Evolutionary conservation across 2,888 invertebrate genomes (phyloP), one percentile per base, ranked within the genome.

Genomic region (Sinodicranocentrus sp.): DNA sequence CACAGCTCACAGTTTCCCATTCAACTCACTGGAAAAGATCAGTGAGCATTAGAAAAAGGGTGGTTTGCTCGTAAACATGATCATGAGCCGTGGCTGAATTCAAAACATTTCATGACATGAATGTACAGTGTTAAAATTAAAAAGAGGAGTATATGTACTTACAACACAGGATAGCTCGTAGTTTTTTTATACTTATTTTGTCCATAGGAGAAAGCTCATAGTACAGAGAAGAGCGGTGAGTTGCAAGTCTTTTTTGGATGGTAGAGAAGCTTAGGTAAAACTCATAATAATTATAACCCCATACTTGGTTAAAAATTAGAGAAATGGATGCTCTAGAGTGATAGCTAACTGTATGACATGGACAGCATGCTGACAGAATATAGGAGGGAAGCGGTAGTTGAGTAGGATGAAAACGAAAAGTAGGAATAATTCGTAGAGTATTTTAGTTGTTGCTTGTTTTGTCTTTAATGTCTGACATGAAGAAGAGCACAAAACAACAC

Each of bases 221-320:
- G n/a, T n/a, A n/a, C n/a, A n/a, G n/a, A n/a, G n/a, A n/a, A n/a
- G n/a, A n/a, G n/a, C n/a, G n/a, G n/a, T n/a, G n/a, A n/a, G n/a
- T n/a, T n/a, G n/a, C n/a, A n/a, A n/a, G n/a, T n/a, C n/a, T n/a
- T n/a, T n/a, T n/a, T n/a, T n/a, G n/a, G n/a, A n/a, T n/a, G n/a
- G n/a, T 39, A 6, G 63, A 63, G 63, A 63, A 63, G 21, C 19
- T 57, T 57, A 57, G 21, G 57, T 23, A 57, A 57, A 57, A 28
- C 63, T 63, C 63, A 63, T 63, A 63, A 63, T 63, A 54, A 61
- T n/a, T 6, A 13, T n/a, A 67, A 19, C 28, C 52, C 75, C 63
- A 52, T 26, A 63, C 75, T 75, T 75, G 65, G 75, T 61, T 63
- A 65, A 21, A 75, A 75, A 73, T 73, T 65, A 75, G 65, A 65